Conservation (phyloP, 2,113 vertebrate genomes). For the Ia io region DNA sequence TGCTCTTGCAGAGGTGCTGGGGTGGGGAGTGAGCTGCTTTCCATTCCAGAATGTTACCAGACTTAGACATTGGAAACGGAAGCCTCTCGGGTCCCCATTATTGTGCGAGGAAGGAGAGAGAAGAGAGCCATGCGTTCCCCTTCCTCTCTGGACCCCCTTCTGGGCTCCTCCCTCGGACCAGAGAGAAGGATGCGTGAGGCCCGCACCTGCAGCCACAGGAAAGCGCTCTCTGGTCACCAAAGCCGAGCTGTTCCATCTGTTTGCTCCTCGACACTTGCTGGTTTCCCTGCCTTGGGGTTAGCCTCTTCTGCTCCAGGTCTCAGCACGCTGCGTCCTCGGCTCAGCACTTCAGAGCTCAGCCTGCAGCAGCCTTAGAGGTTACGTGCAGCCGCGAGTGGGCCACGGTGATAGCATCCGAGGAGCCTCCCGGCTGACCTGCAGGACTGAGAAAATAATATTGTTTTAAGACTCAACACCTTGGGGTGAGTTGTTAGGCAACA, state of each 20-base stretch:
- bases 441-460: background rate
- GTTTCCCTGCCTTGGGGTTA: background rate
- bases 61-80: background rate
- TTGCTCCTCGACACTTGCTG: background rate
- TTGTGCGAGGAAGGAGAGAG: background rate
- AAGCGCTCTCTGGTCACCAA: rapidly evolving
- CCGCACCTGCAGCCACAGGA: background rate
- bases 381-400: background rate
- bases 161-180: background rate
- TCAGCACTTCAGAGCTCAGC: background rate
- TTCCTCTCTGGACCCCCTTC: background rate
- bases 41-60: background rate
- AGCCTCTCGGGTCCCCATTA: background rate
- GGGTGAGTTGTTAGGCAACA: background rate
- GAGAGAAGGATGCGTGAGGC: background rate
- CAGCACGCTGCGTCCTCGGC: background rate
- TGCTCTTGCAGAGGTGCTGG: rapidly evolving
- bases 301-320: background rate
- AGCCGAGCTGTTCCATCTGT: background rate
- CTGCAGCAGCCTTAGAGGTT: background rate
- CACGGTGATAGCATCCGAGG: background rate
- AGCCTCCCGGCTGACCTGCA: background rate
- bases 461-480: background rate
- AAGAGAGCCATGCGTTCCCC: background rate
- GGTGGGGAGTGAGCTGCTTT: background rate